Conservation (phyloP, 2,797 vertebrate genomes). For the Paguma larvata region DNA sequence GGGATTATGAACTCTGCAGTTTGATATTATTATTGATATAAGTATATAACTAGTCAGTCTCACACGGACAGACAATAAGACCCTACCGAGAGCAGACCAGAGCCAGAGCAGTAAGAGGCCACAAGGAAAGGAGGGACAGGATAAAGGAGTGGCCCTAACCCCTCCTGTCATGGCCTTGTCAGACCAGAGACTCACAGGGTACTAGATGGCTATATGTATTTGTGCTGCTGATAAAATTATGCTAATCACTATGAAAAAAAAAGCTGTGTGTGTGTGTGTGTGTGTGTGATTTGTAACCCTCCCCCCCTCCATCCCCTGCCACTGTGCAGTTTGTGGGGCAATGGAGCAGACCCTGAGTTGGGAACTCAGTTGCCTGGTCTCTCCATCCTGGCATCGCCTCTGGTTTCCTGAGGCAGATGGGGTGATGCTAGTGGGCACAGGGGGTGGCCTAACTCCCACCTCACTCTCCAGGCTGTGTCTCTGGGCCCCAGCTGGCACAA, state of each 20-base stretch:
- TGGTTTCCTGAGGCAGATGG: background rate
- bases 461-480: too few species aligned
- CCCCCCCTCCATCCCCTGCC: rapidly evolving
- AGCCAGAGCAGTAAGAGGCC: background rate
- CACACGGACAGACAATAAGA: background rate
- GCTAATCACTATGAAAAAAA: background rate
- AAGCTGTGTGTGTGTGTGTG: too few species aligned
- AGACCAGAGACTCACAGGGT: background rate
- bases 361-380: background rate
- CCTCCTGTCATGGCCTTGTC: background rate
- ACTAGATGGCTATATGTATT: background rate
- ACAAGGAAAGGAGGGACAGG: background rate
- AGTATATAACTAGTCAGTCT: background rate
- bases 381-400: background rate
- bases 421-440: background rate
- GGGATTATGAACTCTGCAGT: background rate
- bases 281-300: background rate
- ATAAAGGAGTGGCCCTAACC: background rate
- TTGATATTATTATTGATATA: background rate
- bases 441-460: background rate
- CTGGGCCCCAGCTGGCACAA: background rate
- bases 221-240: background rate
- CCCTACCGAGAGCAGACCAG: background rate
- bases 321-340: background rate
- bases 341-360: background rate